These are phyloP conservation scores for Melanophora roralis DNA, from an alignment of 2,888 invertebrate genomes.

Conservation along the genomic window DNA sequence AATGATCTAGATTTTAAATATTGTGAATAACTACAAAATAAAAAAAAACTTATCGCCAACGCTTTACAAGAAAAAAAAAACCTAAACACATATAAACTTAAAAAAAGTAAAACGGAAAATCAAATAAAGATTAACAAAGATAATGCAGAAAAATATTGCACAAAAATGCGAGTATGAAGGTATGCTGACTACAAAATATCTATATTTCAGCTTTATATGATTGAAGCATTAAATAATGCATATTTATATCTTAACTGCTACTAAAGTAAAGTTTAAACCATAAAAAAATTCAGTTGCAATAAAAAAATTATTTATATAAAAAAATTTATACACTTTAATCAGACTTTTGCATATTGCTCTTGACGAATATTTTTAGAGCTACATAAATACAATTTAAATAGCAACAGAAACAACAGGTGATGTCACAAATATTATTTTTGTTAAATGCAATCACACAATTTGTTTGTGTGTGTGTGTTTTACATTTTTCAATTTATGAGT, in stretches of 20 bases:
- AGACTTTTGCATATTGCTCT: conserved; percentile 52
- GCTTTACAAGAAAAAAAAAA: conserved; percentile 21
- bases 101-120: too few species aligned
- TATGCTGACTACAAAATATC: background rate
- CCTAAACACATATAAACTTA: conserved; percentile 14
- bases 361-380: background rate
- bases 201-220: conserved; percentile 20
- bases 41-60: conserved; percentile 46
- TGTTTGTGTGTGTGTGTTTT: background rate
- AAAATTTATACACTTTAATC: conserved; percentile 6
- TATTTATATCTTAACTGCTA: conserved; percentile 23
- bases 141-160: background rate
- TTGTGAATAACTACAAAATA: background rate
- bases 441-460: background rate
- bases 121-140: too few species aligned
- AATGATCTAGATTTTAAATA: conserved; percentile 58
- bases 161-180: background rate
- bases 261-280: conserved; percentile 12
- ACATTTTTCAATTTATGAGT: conserved; percentile 31
- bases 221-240: conserved; percentile 40
- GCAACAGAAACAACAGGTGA: conserved; percentile 36
- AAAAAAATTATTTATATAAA: background rate
- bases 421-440: conserved; percentile 35
- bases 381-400: background rate
- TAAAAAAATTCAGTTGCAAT: conserved; percentile 7